Evolutionary conservation across 2,888 invertebrate species (phyloP).

Genomic region (Neoitamus cyanurus): DNA sequence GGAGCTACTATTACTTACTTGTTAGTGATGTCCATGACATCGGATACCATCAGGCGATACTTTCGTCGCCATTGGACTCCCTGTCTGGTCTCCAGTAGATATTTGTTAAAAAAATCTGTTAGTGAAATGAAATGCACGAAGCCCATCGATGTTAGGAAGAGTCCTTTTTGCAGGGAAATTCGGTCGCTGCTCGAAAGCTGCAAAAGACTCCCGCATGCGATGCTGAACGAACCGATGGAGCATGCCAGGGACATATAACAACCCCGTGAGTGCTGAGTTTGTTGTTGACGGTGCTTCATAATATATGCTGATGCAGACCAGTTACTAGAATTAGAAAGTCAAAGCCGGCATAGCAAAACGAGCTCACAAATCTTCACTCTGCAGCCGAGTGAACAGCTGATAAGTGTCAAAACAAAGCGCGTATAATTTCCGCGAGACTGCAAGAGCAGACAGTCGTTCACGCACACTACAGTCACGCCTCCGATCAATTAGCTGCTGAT

Average conservation of each 20-base stretch:
- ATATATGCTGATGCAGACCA: background rate
- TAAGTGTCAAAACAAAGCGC: slow-evolving; percentile 9
- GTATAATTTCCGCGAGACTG: background rate
- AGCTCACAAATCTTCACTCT: background rate
- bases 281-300: slow-evolving; percentile 14
- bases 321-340: background rate
- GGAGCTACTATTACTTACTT: slow-evolving; percentile 71
- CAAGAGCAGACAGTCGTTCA: background rate
- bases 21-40: slow-evolving; percentile 79
- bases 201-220: slow-evolving; percentile 64
- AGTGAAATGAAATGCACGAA: slow-evolving; percentile 76
- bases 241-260: slow-evolving; percentile 65
- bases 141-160: slow-evolving; percentile 72
- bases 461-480: slow-evolving; percentile 4
- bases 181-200: slow-evolving; percentile 68
- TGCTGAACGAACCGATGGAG: slow-evolving; percentile 64
- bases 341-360: slow-evolving; percentile 14
- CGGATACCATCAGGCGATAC: slow-evolving; percentile 74
- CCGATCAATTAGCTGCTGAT: background rate
- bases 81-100: slow-evolving; percentile 70
- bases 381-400: background rate
- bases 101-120: slow-evolving; percentile 74
- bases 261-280: slow-evolving; percentile 56
- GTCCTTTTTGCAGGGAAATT: slow-evolving; percentile 72
- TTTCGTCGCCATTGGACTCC: slow-evolving; percentile 73